These are phyloP conservation scores for Antheraea yamamai DNA, from an alignment of 2,888 invertebrate species.

Conservation along the genomic window DNA sequence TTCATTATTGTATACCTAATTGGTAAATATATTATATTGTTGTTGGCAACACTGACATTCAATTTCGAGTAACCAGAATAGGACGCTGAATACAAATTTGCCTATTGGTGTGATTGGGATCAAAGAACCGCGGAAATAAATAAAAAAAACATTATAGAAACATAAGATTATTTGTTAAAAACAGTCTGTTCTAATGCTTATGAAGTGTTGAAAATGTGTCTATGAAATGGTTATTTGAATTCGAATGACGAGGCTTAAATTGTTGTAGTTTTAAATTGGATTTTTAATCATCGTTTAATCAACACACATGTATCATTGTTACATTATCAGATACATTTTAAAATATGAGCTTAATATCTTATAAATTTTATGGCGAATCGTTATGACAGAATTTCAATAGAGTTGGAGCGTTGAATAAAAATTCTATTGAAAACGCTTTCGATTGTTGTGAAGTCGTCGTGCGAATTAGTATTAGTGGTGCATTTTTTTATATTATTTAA, in stretches of 20 bases:
- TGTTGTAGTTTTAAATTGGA: constrained; percentile 36
- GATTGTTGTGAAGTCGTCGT: constrained; percentile 59
- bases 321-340: not conserved
- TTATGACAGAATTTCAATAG: constrained; percentile 17
- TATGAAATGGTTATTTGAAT: not conserved
- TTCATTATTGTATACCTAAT: not conserved
- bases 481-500: constrained; percentile 65
- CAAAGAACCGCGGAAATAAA: not conserved
- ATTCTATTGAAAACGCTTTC: constrained; percentile 38
- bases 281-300: constrained; percentile 39
- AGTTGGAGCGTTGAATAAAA: constrained; percentile 28
- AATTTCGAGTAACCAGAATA: not conserved
- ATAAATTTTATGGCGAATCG: not conserved
- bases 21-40: not conserved
- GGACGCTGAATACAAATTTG: not conserved
- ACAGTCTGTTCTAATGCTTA: constrained; percentile 38
- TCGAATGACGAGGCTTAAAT: not conserved
- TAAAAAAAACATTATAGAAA: not conserved
- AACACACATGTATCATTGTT: not conserved
- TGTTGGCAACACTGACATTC: not conserved
- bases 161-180: not conserved
- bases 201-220: not conserved
- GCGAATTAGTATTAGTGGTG: constrained; percentile 68
- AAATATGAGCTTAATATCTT: constrained; percentile 8
- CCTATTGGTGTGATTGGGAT: not conserved